A percentile compares a stretch with the other conserved stretches of the same genome.
Conservation (phyloP, 2,113 vertebrate genomes). For the Mastomys natalensis region DNA sequence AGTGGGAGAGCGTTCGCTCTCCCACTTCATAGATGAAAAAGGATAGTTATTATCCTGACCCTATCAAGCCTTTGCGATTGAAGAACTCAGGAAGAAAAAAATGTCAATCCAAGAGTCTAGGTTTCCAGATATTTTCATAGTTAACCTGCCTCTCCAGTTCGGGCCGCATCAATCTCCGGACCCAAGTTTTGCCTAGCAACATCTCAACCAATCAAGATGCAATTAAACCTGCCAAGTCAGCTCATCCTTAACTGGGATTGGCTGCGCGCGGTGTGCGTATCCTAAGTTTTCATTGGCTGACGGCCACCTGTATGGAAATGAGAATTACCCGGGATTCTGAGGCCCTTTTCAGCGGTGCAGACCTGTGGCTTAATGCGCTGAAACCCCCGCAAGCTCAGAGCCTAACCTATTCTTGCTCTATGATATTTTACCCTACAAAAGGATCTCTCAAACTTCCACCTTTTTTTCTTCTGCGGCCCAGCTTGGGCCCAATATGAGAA, state of each 20-base stretch:
- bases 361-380: slow-evolving; percentile 70
- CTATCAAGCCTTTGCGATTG: slow-evolving; percentile 59
- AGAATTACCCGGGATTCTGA: slow-evolving; percentile 3
- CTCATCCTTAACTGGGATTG: slow-evolving; percentile 74
- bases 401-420: background rate
- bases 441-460: background rate
- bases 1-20: background rate
- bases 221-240: slow-evolving; percentile 40
- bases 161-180: background rate
- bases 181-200: slow-evolving; percentile 80
- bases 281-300: slow-evolving; percentile 78
- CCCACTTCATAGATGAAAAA: slow-evolving; percentile 14
- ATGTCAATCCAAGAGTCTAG: slow-evolving; percentile 23
- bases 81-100: slow-evolving; percentile 30
- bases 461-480: background rate
- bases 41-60: slow-evolving; percentile 26
- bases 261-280: slow-evolving; percentile 33
- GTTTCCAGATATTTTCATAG: slow-evolving; percentile 63
- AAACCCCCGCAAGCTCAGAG: slow-evolving; percentile 26
- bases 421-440: background rate
- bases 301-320: slow-evolving; percentile 79
- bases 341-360: background rate
- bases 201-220: slow-evolving; percentile 78
- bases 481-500: slow-evolving; percentile 38
- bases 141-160: slow-evolving; percentile 60